Evolutionary conservation across 2,113 vertebrate genomes (phyloP).

Genomic region (Eulacestoma nigropectus): DNA sequence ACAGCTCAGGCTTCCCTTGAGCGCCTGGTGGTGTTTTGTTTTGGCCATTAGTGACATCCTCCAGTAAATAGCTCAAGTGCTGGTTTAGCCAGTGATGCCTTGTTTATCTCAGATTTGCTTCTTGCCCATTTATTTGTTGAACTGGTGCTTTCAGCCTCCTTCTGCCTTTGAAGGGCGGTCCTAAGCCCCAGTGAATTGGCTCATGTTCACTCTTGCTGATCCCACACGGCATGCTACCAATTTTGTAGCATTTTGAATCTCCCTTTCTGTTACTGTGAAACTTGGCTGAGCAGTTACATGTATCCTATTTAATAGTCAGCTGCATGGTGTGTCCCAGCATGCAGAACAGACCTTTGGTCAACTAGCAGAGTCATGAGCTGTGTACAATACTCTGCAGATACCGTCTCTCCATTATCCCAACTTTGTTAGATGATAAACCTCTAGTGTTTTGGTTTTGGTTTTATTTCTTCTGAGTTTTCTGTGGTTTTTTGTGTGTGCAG

Average conservation of each 20-base stretch:
- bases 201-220: not conserved
- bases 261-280: not conserved
- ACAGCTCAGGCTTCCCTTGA: not conserved
- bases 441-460: not conserved
- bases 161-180: not conserved
- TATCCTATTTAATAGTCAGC: not conserved
- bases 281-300: not conserved
- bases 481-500: not conserved
- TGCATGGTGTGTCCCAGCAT: not conserved
- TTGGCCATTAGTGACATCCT: not conserved
- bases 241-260: not conserved
- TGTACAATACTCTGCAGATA: not conserved
- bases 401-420: not conserved
- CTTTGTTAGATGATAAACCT: not conserved
- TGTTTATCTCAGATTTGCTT: conserved; percentile 20
- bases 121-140: not conserved
- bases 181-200: not conserved
- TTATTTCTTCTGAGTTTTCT: not conserved
- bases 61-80: not conserved
- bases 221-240: not conserved
- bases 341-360: not conserved
- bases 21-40: not conserved
- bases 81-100: not conserved
- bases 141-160: not conserved
- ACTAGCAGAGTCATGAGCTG: not conserved